Evolutionary conservation across 2,888 invertebrate species (phyloP).

Genomic region (Himalopsyche japonica): DNA sequence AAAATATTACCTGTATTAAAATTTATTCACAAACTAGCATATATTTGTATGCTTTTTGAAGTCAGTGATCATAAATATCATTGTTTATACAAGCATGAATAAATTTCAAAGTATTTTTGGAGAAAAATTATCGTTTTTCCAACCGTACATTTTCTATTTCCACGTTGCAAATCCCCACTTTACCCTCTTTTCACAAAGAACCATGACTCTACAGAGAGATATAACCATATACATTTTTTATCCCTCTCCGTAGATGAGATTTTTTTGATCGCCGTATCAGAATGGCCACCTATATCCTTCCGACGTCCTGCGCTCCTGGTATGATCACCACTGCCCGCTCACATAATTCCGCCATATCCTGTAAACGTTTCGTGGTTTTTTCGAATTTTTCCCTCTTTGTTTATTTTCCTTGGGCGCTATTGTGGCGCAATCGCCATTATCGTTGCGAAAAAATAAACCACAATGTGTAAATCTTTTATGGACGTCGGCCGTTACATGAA

Average conservation of each 20-base stretch:
- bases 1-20: too few species aligned
- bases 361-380: constrained; percentile 21
- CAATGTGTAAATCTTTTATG: constrained; percentile 20
- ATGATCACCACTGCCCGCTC: not conserved
- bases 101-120: not conserved
- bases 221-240: constrained; percentile 25
- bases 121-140: not conserved
- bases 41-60: too few species aligned
- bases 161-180: not conserved
- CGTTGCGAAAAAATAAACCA: constrained; percentile 20
- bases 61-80: not conserved
- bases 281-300: constrained; percentile 12
- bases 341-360: constrained; percentile 27
- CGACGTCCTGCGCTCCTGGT: constrained; percentile 6
- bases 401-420: constrained; percentile 4
- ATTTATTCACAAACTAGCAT: too few species aligned
- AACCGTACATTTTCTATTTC: not conserved
- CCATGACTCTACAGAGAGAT: not conserved
- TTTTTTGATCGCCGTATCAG: constrained; percentile 20
- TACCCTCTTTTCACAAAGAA: not conserved
- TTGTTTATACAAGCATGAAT: not conserved
- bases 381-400: constrained; percentile 1
- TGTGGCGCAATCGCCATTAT: constrained; percentile 21
- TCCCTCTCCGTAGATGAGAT: constrained; percentile 18
- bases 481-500: constrained; percentile 9